Base-by-base conservation (phyloP, 2,797 vertebrate genomes). In the Acrocephalus scirpaceus region DNA sequence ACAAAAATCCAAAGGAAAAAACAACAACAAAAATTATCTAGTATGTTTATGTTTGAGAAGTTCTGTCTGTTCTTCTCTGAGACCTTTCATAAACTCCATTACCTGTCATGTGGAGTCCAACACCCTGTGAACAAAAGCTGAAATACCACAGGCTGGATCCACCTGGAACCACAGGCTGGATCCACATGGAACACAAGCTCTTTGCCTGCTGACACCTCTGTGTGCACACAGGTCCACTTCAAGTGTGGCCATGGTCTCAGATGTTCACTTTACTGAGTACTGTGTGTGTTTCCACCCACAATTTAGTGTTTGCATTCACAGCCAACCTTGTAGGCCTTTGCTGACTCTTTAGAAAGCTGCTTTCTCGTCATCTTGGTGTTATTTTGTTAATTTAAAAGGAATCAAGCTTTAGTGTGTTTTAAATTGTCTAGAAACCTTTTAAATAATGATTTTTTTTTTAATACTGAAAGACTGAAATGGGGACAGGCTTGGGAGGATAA, bases 31-130 rank as follows among this genome's bases (percentile, higher is more conserved):
- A 2, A 14, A 2, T 7, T 36, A n/a, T 38, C 30, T 40, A 7
- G 11, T 13, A 38, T 2, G 0, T 0, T 64, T 72, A 72, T 11
- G 1, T 40, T 47, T 22, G 8, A 9, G 5, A 3, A 1, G 3
- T 8, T 11, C 61, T 14, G 3, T 10, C 45, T 56, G 4, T 5
- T 72, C 62, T 80, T 8, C 5, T 42, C 66, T 58, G 57, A n/a
- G 23, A 58, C 6, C 29, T 48, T 27, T 18, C 13, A 27, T 7
- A 23, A 13, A 27, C 27, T 57, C 3, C 9, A 12, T 36, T 19
- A 5, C 36, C 19, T 38, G 25, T 13, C 12, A 36, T 7, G 16
- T 19, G 44, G 13, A 3, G 3, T 50, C 10, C 23, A 50, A 45
- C 65, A 26, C 4, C 25, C 10, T 58, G 38, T 23, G 10, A 82